phyloP scores from a whole-genome alignment of 2,888 invertebrate species.

The Orchesellides sinensis region DNA sequence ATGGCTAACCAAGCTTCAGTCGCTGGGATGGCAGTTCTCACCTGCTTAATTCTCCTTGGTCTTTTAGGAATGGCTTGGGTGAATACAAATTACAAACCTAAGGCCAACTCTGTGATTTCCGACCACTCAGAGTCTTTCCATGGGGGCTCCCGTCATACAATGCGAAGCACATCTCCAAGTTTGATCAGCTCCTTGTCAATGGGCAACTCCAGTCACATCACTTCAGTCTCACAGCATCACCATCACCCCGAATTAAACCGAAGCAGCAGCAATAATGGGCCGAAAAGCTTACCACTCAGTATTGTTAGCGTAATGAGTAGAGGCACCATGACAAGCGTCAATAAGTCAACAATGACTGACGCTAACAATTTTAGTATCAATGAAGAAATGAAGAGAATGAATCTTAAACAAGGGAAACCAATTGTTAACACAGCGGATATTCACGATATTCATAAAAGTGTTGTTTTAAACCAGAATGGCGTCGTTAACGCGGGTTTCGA shows the following conservation, averaged over 20 bases:
- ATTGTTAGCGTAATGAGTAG: constrained; percentile 64
- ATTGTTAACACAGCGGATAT: constrained; percentile 56
- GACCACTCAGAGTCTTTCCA: constrained; percentile 69
- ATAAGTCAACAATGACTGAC: constrained; percentile 66
- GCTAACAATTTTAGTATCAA: constrained; percentile 45
- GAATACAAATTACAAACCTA: constrained; percentile 22
- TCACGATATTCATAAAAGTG: constrained; percentile 9
- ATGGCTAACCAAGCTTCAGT: constrained; percentile 69
- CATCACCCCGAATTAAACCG: too few species aligned
- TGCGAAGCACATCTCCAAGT: constrained; percentile 58
- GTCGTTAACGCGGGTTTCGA: constrained; percentile 38
- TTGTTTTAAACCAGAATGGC: constrained; percentile 4
- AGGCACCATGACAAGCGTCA: constrained; percentile 63
- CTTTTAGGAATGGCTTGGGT: constrained; percentile 63
- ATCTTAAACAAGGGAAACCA: constrained; percentile 5
- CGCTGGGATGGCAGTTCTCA: constrained; percentile 67
- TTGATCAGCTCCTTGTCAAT: constrained; percentile 56
- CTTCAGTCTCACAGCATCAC: constrained; percentile 58
- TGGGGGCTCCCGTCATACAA: constrained; percentile 24
- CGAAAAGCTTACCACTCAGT: constrained; percentile 66
- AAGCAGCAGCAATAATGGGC: constrained; percentile 18
- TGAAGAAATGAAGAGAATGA: constrained; percentile 59
- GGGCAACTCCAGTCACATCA: constrained; percentile 58
- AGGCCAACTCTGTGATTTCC: constrained; percentile 61
- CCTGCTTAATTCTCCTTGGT: constrained; percentile 67